These are phyloP conservation scores for Drosophila aff. DNA, from an alignment of 1,140 invertebrate genomes.

Conservation along the genomic window DNA sequence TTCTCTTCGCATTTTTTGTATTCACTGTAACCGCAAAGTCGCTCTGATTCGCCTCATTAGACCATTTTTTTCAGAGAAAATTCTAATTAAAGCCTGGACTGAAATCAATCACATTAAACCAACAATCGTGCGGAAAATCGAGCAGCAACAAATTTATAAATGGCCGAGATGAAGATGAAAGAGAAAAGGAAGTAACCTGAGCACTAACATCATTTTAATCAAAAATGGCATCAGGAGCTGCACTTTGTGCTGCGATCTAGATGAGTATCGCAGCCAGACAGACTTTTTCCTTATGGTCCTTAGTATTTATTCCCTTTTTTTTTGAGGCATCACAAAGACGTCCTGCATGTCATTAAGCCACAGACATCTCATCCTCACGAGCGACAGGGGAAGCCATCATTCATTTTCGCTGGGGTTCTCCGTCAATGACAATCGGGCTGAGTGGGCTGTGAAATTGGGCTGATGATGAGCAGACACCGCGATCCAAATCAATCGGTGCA, in stretches of 20 bases:
- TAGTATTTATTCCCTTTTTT: constrained; percentile 25
- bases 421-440: constrained; percentile 38
- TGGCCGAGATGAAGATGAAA: neutral
- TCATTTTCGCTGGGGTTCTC: constrained; percentile 57
- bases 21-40: neutral
- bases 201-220: constrained; percentile 77
- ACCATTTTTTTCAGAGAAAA: constrained; percentile 1
- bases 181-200: constrained; percentile 27
- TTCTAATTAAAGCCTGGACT: constrained; percentile 58
- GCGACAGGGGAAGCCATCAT: constrained; percentile 57
- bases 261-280: constrained; percentile 48
- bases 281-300: neutral
- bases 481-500: constrained; percentile 39
- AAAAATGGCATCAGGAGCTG: constrained; percentile 46
- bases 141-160: constrained; percentile 4
- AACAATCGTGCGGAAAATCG: constrained; percentile 38
- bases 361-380: neutral
- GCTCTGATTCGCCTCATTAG: constrained; percentile 45
- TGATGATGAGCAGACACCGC: constrained; percentile 9
- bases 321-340: constrained; percentile 44
- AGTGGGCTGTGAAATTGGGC: constrained; percentile 24
- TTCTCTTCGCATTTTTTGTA: constrained; percentile 6
- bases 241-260: constrained; percentile 51
- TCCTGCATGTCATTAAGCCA: constrained; percentile 72
- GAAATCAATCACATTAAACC: constrained; percentile 69